Percentiles rank a stretch among this genome's conserved stretches.
These are phyloP conservation scores for Pseudobourletiella spinata DNA, from an alignment of 1,140 invertebrate genomes.

Conservation along the genomic window DNA sequence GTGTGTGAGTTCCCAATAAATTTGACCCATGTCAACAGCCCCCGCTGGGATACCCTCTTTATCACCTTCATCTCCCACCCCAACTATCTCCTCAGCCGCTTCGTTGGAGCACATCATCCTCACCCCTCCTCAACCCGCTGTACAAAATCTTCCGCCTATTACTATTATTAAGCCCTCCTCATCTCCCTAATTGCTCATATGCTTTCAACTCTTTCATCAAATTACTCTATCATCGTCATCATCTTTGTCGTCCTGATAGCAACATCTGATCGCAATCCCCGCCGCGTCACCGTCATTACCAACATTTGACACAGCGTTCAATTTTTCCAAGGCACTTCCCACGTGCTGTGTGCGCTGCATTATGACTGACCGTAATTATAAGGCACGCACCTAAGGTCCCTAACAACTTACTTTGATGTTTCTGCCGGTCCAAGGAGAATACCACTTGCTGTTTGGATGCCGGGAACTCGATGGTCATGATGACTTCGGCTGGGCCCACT, in stretches of 20 bases:
- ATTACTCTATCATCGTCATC: too few species aligned
- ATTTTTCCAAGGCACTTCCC: too few species aligned
- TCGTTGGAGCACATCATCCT: not conserved
- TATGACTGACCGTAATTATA: too few species aligned
- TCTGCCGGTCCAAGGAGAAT: constrained; percentile 53
- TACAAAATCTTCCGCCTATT: not conserved
- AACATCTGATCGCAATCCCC: too few species aligned
- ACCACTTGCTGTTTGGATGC: constrained; percentile 53
- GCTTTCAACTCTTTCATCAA: too few species aligned
- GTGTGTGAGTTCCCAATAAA: constrained; percentile 30
- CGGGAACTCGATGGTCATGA: constrained; percentile 56
- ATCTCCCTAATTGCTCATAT: too few species aligned
- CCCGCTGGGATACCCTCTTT: constrained; percentile 20
- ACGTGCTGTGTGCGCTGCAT: too few species aligned
- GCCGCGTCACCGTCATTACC: too few species aligned
- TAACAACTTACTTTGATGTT: constrained; percentile 53
- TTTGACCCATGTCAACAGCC: constrained; percentile 31
- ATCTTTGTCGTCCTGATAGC: too few species aligned
- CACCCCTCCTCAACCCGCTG: not conserved
- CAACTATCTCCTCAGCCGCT: not conserved
- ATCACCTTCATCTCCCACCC: constrained; percentile 20
- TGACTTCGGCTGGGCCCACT: constrained; percentile 45
- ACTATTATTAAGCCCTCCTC: not conserved
- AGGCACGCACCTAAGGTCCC: not conserved
- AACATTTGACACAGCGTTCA: too few species aligned